These are phyloP conservation scores for Antheraea mylitta DNA, from an alignment of 1,140 invertebrate genomes.

Conservation along the genomic window DNA sequence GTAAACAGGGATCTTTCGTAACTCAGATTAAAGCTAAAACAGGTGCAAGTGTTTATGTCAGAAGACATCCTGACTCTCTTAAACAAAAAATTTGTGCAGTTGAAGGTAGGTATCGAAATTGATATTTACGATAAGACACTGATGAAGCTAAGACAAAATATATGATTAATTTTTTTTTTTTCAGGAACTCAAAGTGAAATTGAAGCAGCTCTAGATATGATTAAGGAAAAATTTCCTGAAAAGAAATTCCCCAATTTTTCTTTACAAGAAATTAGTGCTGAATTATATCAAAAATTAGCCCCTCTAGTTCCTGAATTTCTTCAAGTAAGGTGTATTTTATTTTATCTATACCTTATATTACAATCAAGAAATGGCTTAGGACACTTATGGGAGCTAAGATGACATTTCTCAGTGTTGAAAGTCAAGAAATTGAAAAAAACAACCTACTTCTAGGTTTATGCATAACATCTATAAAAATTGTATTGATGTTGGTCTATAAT, in stretches of 20 bases:
- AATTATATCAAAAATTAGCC: constrained; percentile 79
- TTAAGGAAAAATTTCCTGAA: constrained; percentile 90
- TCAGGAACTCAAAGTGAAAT: constrained; percentile 86
- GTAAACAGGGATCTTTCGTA: constrained; percentile 89
- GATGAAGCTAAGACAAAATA: background rate
- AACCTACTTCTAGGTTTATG: no score
- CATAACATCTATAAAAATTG: no score
- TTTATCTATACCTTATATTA: background rate
- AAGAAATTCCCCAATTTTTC: constrained; percentile 89
- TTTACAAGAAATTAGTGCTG: constrained; percentile 86
- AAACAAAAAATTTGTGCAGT: constrained; percentile 90
- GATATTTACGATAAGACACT: constrained; percentile 1
- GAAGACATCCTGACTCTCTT: constrained; percentile 84
- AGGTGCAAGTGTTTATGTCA: constrained; percentile 88
- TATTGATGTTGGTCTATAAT: no score
- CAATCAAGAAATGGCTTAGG: no score
- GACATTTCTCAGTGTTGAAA: no score
- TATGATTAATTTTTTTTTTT: constrained; percentile 24
- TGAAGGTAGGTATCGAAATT: constrained; percentile 81
- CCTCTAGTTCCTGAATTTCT: constrained; percentile 81
- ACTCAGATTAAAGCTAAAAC: constrained; percentile 89
- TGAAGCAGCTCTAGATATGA: constrained; percentile 88
- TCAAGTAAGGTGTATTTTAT: constrained; percentile 78
- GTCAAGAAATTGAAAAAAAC: no score
- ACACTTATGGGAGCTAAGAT: no score